Conservation (phyloP, 2,113 vertebrate species). For the Mormyrus iriodes region DNA sequence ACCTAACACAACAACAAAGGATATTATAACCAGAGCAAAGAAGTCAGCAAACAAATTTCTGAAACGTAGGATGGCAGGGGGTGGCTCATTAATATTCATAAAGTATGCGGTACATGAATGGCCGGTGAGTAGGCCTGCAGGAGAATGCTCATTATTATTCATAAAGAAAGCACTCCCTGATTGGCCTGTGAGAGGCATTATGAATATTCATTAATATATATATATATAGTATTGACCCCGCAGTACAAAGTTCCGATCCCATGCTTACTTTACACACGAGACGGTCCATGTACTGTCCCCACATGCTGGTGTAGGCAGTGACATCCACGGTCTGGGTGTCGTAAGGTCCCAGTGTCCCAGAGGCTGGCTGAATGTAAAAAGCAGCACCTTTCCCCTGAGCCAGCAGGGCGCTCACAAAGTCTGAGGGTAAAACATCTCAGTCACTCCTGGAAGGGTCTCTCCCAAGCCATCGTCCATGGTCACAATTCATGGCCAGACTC, state of each 20-base stretch:
- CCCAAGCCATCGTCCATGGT: too few relatives aligned
- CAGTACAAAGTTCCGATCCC: not conserved
- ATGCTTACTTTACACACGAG: constrained; percentile 74
- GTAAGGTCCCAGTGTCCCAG: constrained; percentile 67
- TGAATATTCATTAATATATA: not conserved
- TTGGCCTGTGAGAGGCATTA: not conserved
- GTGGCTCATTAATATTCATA: not conserved
- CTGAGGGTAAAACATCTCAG: constrained; percentile 50
- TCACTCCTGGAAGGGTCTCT: not conserved
- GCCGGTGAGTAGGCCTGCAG: not conserved
- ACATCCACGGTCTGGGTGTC: constrained; percentile 69
- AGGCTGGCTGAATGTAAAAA: constrained; percentile 60
- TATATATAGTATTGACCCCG: not conserved
- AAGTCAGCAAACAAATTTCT: not conserved
- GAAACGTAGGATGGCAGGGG: not conserved
- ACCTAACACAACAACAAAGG: constrained; percentile 55
- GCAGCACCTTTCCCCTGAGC: constrained; percentile 76
- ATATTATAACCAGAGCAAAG: not conserved
- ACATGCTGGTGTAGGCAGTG: constrained; percentile 81
- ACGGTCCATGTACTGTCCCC: constrained; percentile 82
- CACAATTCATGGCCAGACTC: too few relatives aligned
- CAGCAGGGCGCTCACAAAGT: constrained; percentile 65
- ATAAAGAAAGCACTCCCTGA: not conserved
- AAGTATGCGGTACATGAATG: not conserved
- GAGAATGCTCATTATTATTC: not conserved